Percentiles rank a stretch among this genome's conserved stretches.
phyloP scores from a whole-genome alignment of 2,113 vertebrate species.

The Vulpes vulpes region DNA sequence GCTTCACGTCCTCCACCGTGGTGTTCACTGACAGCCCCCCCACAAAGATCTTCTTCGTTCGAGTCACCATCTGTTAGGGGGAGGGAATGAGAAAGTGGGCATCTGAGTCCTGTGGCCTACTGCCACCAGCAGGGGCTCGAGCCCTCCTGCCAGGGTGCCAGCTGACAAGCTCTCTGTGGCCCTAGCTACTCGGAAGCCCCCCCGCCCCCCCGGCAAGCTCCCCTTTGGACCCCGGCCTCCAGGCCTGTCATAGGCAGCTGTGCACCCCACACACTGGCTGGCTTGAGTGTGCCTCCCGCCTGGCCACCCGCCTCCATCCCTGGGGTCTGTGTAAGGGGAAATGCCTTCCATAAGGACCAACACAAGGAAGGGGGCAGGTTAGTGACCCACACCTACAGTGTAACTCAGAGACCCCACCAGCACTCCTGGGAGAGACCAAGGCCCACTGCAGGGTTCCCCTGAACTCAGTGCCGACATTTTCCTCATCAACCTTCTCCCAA shows the following conservation, averaged over 20 bases:
- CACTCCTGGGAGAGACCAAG: slow-evolving; percentile 64
- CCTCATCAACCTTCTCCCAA: slow-evolving; percentile 80
- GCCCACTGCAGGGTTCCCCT: slow-evolving; percentile 75
- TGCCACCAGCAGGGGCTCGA: slow-evolving; percentile 75
- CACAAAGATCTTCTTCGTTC: slow-evolving; percentile 99
- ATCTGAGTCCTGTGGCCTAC: slow-evolving; percentile 77
- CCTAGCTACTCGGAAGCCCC: slow-evolving; percentile 61
- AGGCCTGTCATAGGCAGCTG: slow-evolving; percentile 76
- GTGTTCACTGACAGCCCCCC: slow-evolving; percentile 99
- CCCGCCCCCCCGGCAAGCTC: neutral
- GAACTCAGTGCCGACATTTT: slow-evolving; percentile 80
- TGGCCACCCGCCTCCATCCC: neutral
- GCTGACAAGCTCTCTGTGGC: slow-evolving; percentile 82
- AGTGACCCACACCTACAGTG: neutral
- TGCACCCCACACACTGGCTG: slow-evolving; percentile 63
- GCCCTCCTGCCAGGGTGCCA: slow-evolving; percentile 79
- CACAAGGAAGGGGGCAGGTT: neutral
- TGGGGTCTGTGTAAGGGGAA: slow-evolving; percentile 30
- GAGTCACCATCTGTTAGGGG: slow-evolving; percentile 96
- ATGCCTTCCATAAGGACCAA: neutral
- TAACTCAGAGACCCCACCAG: neutral
- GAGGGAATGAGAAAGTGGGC: slow-evolving; percentile 84
- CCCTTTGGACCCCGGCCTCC: slow-evolving; percentile 24
- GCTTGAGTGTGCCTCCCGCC: neutral
- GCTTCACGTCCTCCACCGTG: slow-evolving; percentile 98